Evolutionary conservation across 2,888 invertebrate genomes (phyloP).

Genomic region (Chrysodeixis includens): DNA sequence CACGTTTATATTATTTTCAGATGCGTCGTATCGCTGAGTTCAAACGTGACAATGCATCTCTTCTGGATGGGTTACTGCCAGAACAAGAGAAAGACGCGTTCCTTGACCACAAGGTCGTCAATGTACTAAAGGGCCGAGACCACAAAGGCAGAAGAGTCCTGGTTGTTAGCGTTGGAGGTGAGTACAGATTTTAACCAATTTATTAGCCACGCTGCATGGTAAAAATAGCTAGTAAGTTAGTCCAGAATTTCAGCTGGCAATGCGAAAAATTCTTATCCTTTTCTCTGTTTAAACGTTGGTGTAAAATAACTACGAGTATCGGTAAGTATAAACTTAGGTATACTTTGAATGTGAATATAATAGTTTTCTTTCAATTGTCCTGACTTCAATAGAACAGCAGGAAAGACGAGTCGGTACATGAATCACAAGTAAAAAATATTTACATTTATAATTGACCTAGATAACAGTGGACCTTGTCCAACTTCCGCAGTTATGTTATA

Average conservation of each 20-base stretch:
- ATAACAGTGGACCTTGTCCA: background rate
- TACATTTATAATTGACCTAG: background rate
- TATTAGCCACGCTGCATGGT: background rate
- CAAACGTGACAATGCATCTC: constrained; percentile 91
- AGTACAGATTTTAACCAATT: constrained; percentile 52
- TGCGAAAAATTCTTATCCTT: too few relatives aligned
- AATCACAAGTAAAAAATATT: background rate
- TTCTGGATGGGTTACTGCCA: constrained; percentile 91
- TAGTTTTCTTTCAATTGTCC: too few relatives aligned
- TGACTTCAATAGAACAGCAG: too few relatives aligned
- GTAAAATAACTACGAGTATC: too few relatives aligned
- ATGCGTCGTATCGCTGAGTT: constrained; percentile 94
- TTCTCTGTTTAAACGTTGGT: too few relatives aligned
- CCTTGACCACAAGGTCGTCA: constrained; percentile 92
- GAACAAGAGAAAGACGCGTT: constrained; percentile 91
- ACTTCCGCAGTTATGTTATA: background rate
- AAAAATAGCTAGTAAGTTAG: too few relatives aligned
- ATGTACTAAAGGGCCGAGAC: constrained; percentile 93
- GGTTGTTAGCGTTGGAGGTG: constrained; percentile 92
- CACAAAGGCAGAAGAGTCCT: constrained; percentile 93
- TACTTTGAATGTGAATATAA: too few relatives aligned
- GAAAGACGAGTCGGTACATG: background rate
- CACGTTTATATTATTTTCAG: constrained; percentile 75
- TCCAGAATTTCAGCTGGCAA: too few relatives aligned
- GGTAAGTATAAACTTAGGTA: too few relatives aligned